Evolutionary conservation across 2,888 invertebrate species (phyloP), one percentile per base, ranked within the genome.

Genomic region (Apoda limacodes): DNA sequence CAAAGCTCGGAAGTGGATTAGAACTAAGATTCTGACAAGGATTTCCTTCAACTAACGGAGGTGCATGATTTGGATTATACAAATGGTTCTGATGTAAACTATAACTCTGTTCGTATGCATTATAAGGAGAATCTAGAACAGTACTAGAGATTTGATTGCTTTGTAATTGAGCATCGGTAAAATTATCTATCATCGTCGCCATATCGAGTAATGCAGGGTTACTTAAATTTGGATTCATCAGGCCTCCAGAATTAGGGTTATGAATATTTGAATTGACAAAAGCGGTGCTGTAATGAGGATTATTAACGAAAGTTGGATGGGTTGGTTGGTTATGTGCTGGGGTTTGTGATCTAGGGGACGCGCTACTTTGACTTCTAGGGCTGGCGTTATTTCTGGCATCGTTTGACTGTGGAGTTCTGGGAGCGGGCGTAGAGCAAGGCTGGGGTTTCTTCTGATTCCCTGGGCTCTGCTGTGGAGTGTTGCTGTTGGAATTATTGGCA

Each of bases 121-220:
- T 81, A 42, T 86, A 85, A 6, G 87, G 86, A 3, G 85, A 86
- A 56, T 91, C 92, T 47, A 90, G 66, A 4, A 92, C 92, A 9
- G 92, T 93, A 53, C 92, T 92, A 21, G 92, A 91, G 42, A 92
- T 90, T 66, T 92, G 92, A 55, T 91, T 90, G 55, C 90, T 92
- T 65, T 93, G 92, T 17, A 93, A 67, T 54, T 92, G 91, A 10
- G 88, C 87, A 52, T 89, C 88, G 19, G 86, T 87, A 66, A 89
- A 89, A 46, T 87, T 88, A 43, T 89, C 89, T 40, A 89, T 86
- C 88, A 89, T 89, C 4, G 88, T 83, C 20, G 88, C 87, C 88
- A 89, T 89, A 50, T 89, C 89, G 45, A 88, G 66, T 9, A 88
- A 72, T 15, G 85, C 85, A 19, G 86, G 82, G 45, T 82, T 82